Evolutionary conservation across 2,797 vertebrate genomes (phyloP), one percentile per base, ranked within the genome.

Genomic region (Halcyon badia): DNA sequence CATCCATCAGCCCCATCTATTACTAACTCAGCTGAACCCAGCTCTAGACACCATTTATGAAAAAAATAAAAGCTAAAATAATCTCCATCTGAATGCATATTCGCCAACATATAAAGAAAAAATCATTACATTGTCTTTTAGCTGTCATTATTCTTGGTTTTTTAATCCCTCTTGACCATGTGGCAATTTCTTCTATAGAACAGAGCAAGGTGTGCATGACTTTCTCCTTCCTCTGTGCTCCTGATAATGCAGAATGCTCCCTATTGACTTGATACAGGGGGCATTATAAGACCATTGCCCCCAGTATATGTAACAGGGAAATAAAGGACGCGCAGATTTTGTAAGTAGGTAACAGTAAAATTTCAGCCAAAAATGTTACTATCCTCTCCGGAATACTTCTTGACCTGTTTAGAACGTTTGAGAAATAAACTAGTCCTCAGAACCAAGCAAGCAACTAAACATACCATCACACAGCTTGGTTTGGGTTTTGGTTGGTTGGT

Each of bases 31-130:
- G 37, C 20, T 68, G 35, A 73, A 68, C 60, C 5, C 20, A 76
- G 31, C 11, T 71, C 44, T 60, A 44, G 58, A 65, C 28, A 33
- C 9, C 30, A 46, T 39, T 31, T 73, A 9, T 21, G 9, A 48
- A 69, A 81, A 39, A 72, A 9, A 9, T 12, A n/a, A 82, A 72
- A 82, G 15, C 28, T 48, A 52, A 48, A 78, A 46, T 7, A 81
- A 73, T 16, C 8, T 14, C 28, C 10, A 44, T 21, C 14, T 80
- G 46, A 61, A 35, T 2, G 4, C 4, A 26, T 8, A n/a, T 65
- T 57, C 1, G 0, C 10, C 2, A 13, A 30, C 5, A 16, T 1
- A 10, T 3, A 12, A 9, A 35, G 19, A 42, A 80, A 82, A 85
- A 28, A 15, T 4, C 3, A 9, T 46, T 48, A 35, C 5, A 5